Base-by-base conservation (phyloP, 1,140 invertebrate species). In the Ooceraea biroi region DNA sequence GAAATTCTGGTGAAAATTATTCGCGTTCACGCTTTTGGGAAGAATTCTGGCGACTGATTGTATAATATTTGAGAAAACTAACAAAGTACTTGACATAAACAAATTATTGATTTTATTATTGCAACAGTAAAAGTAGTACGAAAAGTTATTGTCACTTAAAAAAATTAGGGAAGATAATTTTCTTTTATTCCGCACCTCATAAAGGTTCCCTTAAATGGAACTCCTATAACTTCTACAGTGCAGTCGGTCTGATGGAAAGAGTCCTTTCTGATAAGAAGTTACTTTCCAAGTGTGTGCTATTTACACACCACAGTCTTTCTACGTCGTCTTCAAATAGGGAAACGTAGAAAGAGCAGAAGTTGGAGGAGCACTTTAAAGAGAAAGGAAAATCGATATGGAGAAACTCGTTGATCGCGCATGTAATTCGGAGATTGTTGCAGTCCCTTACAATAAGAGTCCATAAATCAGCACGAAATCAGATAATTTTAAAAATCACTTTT, bases 351-450 rank as follows among this genome's bases (percentile, higher is more conserved):
- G 36, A 14, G 12, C n/a, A 44, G 44, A 46, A 65, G 41, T 65
- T 65, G 8, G 22, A 46, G 14, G 19, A 30, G 0, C 7, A 50
- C 60, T 55, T 77, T 55, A 41, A 22, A 52, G 30, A 61, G 25
- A 22, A n/a, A 41, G 19, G 19, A 52, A 77, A 30, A 77, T 77
- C 46, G 48, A 66, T 63, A 14, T 22, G 58, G 48, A 14, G 11
- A 77, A 77, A n/a, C 8, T 76, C 44, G 25, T 76, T n/a, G 19
- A 76, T 50, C 14, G 22, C 12, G 27, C 57, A n/a, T 55, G 4
- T 25, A 19, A 52, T 19, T 66, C 27, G 3, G 12, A 22, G 25
- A 66, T 77, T 52, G 8, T 66, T 36, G 36, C 46, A 44, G 1
- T 36, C 3, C 55, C 36, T 36, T 36, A 36, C 36, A 36, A 36